phyloP scores from a whole-genome alignment of 2,113 vertebrate species.

The Corythornis cristatus region DNA sequence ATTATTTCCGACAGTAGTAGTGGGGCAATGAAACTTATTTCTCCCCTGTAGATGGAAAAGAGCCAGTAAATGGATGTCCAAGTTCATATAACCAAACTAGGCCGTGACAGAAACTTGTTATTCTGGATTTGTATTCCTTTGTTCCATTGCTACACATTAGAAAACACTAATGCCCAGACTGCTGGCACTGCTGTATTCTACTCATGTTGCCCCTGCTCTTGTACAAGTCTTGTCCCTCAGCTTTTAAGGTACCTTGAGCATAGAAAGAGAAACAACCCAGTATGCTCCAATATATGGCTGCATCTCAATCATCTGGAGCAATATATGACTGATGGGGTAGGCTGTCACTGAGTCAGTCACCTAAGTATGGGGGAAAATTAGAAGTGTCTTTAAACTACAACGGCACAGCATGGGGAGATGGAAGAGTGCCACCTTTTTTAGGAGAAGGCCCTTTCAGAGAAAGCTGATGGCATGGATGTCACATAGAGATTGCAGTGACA shows the following conservation, averaged over 20 bases:
- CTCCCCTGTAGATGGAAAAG: not conserved
- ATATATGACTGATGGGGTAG: not conserved
- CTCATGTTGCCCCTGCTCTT: accelerated
- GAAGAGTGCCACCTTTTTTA: not conserved
- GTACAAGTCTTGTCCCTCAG: accelerated
- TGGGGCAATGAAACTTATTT: not conserved
- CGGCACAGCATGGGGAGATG: not conserved
- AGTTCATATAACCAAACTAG: not conserved
- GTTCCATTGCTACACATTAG: not conserved
- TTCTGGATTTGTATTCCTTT: not conserved
- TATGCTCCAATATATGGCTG: not conserved
- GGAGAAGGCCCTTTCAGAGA: not conserved
- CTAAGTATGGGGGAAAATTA: accelerated
- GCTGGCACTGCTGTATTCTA: not conserved
- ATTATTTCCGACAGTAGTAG: not conserved
- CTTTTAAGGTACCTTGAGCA: not conserved
- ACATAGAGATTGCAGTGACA: not conserved
- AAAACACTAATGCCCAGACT: not conserved
- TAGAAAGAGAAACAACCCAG: not conserved
- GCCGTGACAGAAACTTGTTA: not conserved
- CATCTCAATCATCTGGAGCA: not conserved
- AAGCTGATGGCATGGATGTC: not conserved
- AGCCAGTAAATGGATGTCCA: not conserved
- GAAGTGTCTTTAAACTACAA: not conserved
- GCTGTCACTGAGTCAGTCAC: not conserved